Base-by-base conservation (phyloP, 2,888 invertebrate genomes). In the Pyrrhia umbra region DNA sequence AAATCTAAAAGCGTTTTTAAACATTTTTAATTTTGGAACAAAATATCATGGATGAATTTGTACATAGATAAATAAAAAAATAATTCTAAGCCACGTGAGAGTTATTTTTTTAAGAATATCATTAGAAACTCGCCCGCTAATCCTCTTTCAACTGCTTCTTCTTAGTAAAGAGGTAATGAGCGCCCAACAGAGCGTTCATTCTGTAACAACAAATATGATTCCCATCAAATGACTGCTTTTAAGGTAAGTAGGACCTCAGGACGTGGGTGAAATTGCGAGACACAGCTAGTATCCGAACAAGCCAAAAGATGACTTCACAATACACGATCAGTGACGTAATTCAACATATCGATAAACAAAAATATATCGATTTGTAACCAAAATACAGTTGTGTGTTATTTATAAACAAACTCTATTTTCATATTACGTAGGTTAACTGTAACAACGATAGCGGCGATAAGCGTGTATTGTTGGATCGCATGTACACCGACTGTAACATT, bases 141-240 rank as follows among this genome's bases (percentile, higher is more conserved):
- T 90, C 89, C 78, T 85, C 80, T 81, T 85, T 86, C 43, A 70
- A 68, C 77, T 83, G 76, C 79, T 86, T 89, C 88, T 88, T 91
- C 88, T 86, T 90, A 43, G 73, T 79, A 69, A 92, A 85, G 80
- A 92, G 85, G 85, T 87, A 92, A 90, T 92, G 93, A 92, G 89
- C 88, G 83, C 92, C 91, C 52, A 87, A 62, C 42, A 90, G 52
- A 62, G 90, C 90, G 80, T 90, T 93, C 94, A 92, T 85, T 91
- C 94, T 94, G 94, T 20, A 94, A 94, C 85, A 88, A 81, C 50
- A 68, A 23, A 71, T 42, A 63, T n/a, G 16, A 39, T 39, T 18
- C 23, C 52, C 15, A 21, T 74, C 39, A 76, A 23, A 39, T 30
- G 0, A 43, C 9, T 39, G 27, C 15, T n/a, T 34, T 4, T 27